Conservation (phyloP, 2,888 invertebrate genomes). For the Graphium colonna region DNA sequence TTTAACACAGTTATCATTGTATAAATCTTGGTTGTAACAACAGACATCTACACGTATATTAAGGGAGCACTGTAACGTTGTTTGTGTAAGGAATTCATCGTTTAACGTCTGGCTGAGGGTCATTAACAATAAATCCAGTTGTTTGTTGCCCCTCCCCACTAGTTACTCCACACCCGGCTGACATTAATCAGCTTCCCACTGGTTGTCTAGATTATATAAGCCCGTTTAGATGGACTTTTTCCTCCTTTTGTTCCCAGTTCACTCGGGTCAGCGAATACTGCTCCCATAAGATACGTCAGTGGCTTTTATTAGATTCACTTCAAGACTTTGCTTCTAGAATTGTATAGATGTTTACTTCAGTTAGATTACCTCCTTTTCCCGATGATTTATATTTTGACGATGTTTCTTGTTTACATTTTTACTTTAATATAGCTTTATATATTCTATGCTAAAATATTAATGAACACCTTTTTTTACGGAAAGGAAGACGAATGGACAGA, state of each 20-base stretch:
- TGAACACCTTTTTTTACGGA: too few species aligned
- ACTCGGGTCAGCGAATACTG: conserved; percentile 45
- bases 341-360: too few species aligned
- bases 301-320: conserved; percentile 48
- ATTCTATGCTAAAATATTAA: too few species aligned
- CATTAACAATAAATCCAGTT: conserved; percentile 71
- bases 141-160: conserved; percentile 52
- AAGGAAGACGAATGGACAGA: too few species aligned
- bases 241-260: conserved; percentile 46
- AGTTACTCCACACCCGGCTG: conserved; percentile 46
- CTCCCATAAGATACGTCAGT: conserved; percentile 30
- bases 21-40: conserved; percentile 16
- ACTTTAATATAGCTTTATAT: too few species aligned
- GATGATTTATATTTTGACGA: too few species aligned
- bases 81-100: conserved; percentile 56
- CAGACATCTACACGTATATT: conserved; percentile 7
- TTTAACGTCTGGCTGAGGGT: conserved; percentile 58
- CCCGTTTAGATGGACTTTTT: conserved; percentile 44
- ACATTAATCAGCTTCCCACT: conserved; percentile 69
- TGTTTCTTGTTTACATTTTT: too few species aligned
- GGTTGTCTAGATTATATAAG: conserved; percentile 57
- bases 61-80: conserved; percentile 20
- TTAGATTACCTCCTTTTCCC: too few species aligned
- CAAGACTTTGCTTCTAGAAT: neutral
- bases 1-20: conserved; percentile 22